phyloP scores from a whole-genome alignment of 1,140 invertebrate species.

The Bombus impatiens region DNA sequence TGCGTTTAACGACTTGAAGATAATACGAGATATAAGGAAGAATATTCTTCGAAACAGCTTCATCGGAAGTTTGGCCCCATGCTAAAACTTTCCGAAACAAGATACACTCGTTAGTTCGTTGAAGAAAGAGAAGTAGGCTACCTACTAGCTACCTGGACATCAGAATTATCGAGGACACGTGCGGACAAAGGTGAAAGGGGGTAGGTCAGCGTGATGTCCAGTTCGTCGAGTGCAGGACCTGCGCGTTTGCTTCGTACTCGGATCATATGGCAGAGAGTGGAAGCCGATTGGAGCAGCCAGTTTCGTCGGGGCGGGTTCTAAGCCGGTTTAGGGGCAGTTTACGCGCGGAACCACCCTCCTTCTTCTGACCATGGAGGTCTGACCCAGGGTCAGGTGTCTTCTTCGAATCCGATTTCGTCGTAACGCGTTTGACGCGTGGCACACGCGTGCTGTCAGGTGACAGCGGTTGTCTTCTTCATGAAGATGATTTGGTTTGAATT shows the following conservation, averaged over 20 bases:
- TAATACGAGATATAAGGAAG: too few relatives aligned
- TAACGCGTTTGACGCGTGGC: conserved; percentile 52
- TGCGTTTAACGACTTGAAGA: too few relatives aligned
- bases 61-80: background rate
- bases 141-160: conserved; percentile 8
- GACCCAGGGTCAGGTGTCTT: conserved; percentile 67
- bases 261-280: conserved; percentile 70
- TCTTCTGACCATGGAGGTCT: conserved; percentile 58
- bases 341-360: conserved; percentile 66
- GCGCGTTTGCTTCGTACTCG: conserved; percentile 69
- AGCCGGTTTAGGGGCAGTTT: conserved; percentile 82
- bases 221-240: conserved; percentile 68
- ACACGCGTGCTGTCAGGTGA: conserved; percentile 57
- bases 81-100: too few relatives aligned
- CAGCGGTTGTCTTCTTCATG: background rate
- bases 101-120: background rate
- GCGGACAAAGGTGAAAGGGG: conserved; percentile 40
- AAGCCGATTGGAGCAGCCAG: conserved; percentile 76
- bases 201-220: conserved; percentile 68
- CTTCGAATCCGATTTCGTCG: conserved; percentile 17
- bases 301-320: conserved; percentile 80
- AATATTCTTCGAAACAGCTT: background rate
- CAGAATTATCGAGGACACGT: conserved; percentile 36
- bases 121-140: background rate
- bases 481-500: background rate